These are phyloP conservation scores for Seriola dumerili DNA, from an alignment of 2,113 vertebrate genomes.

Conservation along the genomic window DNA sequence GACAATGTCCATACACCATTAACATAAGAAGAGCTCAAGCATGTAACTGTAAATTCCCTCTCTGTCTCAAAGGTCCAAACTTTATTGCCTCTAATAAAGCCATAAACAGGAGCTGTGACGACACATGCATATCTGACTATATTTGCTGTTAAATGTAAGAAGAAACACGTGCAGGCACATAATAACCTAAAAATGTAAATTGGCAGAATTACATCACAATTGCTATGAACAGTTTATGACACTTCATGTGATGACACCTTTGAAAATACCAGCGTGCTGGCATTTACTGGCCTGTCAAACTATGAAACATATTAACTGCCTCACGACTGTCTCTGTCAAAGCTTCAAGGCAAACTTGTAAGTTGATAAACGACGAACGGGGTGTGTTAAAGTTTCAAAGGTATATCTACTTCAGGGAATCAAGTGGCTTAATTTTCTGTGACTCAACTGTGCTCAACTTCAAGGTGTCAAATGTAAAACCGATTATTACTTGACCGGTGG, in stretches of 20 bases:
- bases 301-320: neutral
- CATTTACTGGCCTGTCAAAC: neutral
- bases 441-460: neutral
- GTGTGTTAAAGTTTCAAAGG: neutral
- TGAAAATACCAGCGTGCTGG: neutral
- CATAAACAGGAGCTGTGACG: slow-evolving; percentile 41
- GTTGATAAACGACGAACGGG: neutral
- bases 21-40: slow-evolving; percentile 50
- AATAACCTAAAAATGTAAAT: neutral
- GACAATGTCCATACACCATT: slow-evolving; percentile 70
- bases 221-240: slow-evolving; percentile 27
- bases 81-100: slow-evolving; percentile 14
- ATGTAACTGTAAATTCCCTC: slow-evolving; percentile 24
- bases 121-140: neutral
- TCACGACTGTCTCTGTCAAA: neutral
- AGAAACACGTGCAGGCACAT: neutral
- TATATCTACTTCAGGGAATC: neutral
- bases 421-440: neutral
- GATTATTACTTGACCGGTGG: neutral
- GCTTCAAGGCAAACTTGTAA: neutral
- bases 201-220: slow-evolving; percentile 4
- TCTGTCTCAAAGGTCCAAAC: slow-evolving; percentile 59
- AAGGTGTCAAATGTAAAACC: neutral
- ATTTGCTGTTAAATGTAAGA: slow-evolving; percentile 6
- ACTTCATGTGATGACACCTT: neutral